These are phyloP conservation scores for Monomorium pharaonis DNA, from an alignment of 1,140 invertebrate genomes.

Conservation along the genomic window DNA sequence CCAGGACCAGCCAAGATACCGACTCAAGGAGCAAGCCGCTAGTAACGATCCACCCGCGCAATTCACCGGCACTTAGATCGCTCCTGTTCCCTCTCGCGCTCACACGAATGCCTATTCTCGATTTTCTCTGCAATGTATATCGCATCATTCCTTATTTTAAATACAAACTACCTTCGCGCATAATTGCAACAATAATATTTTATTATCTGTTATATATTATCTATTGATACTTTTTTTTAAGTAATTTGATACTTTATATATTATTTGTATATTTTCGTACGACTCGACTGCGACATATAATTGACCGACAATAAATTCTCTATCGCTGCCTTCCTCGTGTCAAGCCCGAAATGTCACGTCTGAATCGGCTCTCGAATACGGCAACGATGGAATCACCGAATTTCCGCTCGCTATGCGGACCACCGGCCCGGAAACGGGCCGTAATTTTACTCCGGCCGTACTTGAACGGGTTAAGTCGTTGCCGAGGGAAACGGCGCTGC, in stretches of 20 bases:
- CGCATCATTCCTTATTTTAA: background rate
- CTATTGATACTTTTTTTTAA: no score
- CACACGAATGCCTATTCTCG: background rate
- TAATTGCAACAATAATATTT: background rate
- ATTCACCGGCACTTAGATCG: slow-evolving; percentile 58
- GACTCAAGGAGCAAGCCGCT: slow-evolving; percentile 62
- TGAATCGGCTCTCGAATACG: background rate
- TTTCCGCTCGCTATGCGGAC: slow-evolving; percentile 26
- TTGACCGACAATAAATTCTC: background rate
- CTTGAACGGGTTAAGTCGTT: slow-evolving; percentile 61
- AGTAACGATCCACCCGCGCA: slow-evolving; percentile 68
- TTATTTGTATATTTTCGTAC: background rate
- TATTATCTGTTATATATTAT: background rate
- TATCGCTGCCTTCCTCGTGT: background rate
- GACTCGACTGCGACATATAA: background rate
- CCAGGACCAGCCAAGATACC: slow-evolving; percentile 75
- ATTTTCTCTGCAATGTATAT: background rate
- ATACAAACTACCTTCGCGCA: background rate
- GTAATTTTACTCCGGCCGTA: slow-evolving; percentile 60
- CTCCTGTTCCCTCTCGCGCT: background rate
- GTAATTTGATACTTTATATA: background rate
- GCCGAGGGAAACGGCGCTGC: slow-evolving; percentile 11
- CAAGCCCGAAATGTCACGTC: slow-evolving; percentile 14
- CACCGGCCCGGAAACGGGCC: slow-evolving; percentile 53
- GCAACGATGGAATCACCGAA: slow-evolving; percentile 16